phyloP scores from a whole-genome alignment of 1,140 invertebrate genomes.

The Euwallacea similis region DNA sequence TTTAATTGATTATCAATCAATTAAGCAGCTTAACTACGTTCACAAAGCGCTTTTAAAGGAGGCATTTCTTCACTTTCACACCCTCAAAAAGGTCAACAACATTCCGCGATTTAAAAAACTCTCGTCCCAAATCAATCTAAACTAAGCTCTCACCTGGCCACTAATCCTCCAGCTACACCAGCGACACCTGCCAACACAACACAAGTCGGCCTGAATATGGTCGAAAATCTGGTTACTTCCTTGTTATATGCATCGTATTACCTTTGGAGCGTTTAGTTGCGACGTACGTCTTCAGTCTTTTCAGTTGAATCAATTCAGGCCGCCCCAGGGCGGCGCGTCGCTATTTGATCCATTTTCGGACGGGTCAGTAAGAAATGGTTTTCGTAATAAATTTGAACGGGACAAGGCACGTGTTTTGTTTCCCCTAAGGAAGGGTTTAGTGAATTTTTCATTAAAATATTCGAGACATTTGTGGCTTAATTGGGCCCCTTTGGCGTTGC shows the following conservation, averaged over 20 bases:
- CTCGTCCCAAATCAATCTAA: not conserved
- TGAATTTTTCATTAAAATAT: no score
- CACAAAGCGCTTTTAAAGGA: no score
- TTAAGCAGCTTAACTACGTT: no score
- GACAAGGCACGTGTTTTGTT: no score
- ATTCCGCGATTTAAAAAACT: not conserved
- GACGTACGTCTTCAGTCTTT: not conserved
- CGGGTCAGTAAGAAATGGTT: not conserved
- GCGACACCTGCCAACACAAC: not conserved
- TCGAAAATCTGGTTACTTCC: not conserved
- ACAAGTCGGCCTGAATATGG: slow-evolving; percentile 11
- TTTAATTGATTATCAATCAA: no score
- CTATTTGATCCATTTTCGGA: not conserved
- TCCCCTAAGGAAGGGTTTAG: no score
- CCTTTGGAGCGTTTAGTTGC: not conserved
- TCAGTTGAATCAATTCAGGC: no score
- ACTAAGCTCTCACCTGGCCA: not conserved
- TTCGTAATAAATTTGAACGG: no score
- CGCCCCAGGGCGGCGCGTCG: not conserved
- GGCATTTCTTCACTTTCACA: no score
- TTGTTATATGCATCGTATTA: slow-evolving; percentile 15
- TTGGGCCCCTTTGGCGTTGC: no score
- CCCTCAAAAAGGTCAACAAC: no score
- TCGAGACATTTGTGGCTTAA: no score
- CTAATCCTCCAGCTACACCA: not conserved